Evolutionary conservation across 1,140 invertebrate genomes (phyloP).

Genomic region (Muscidifurax raptorellus): DNA sequence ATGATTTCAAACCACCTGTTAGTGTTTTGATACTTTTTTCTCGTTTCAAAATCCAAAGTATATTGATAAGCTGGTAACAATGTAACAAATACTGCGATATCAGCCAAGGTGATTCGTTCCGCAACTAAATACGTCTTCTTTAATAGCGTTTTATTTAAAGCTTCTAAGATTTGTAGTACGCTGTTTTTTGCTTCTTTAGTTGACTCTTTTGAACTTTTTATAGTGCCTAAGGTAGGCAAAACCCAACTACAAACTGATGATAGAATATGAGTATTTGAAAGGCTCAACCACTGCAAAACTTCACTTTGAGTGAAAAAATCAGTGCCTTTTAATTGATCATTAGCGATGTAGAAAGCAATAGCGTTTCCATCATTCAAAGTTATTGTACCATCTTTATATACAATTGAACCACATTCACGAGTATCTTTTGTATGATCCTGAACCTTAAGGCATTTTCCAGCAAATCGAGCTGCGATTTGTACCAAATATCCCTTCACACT

Average conservation of each 20-base stretch:
- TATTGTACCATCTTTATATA: conserved; percentile 71
- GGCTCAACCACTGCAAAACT: conserved; percentile 83
- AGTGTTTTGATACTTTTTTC: conserved; percentile 77
- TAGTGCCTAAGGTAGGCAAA: conserved; percentile 70
- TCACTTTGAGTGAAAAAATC: conserved; percentile 74
- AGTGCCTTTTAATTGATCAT: conserved; percentile 76
- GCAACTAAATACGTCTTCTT: conserved; percentile 83
- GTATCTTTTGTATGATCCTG: conserved; percentile 43
- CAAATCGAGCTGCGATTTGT: conserved; percentile 76
- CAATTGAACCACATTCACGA: conserved; percentile 41
- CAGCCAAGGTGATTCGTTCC: conserved; percentile 84
- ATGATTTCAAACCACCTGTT: conserved; percentile 85
- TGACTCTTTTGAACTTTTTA: conserved; percentile 52
- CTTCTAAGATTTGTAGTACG: conserved; percentile 59
- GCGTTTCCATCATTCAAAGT: conserved; percentile 80
- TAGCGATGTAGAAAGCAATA: conserved; percentile 81
- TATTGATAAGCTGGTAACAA: conserved; percentile 80
- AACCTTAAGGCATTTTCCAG: conserved; percentile 67
- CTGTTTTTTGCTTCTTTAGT: conserved; percentile 61
- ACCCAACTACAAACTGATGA: conserved; percentile 81
- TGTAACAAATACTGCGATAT: conserved; percentile 80
- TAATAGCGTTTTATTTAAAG: conserved; percentile 79
- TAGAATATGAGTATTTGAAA: conserved; percentile 80
- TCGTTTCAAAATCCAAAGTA: conserved; percentile 69
- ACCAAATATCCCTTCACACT: conserved; percentile 75